Percentiles rank a stretch among this genome's conserved stretches.
Conservation (phyloP, 2,113 vertebrate genomes). For the Sitta europaea region DNA sequence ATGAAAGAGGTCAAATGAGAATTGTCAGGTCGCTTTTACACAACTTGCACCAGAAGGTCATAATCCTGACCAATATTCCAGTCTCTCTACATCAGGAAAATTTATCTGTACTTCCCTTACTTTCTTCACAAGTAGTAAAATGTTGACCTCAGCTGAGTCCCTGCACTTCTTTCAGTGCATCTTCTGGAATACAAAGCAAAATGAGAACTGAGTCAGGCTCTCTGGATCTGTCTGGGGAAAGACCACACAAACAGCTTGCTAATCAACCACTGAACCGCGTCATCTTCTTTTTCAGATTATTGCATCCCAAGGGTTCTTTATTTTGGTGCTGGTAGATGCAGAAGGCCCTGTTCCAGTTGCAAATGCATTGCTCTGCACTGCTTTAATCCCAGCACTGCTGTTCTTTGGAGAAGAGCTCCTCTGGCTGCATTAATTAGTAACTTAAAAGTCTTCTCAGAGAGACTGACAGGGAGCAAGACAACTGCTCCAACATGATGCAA, state of each 20-base stretch:
- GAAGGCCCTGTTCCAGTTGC: not conserved
- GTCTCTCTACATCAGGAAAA: not conserved
- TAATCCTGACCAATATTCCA: not conserved
- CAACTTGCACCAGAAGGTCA: not conserved
- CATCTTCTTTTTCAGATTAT: not conserved
- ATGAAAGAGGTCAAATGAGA: not conserved
- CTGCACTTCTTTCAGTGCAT: not conserved
- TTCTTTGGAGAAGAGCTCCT: not conserved
- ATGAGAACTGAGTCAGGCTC: not conserved
- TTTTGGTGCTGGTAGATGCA: not conserved
- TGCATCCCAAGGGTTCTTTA: not conserved
- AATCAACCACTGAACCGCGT: not conserved
- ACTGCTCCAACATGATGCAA: fast-evolving
- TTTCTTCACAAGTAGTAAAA: not conserved
- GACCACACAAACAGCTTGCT: not conserved
- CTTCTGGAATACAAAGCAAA: not conserved
- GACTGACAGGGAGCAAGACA: not conserved
- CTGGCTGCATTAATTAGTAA: not conserved
- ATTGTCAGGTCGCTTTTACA: not conserved
- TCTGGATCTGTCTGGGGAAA: not conserved
- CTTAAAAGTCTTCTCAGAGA: not conserved
- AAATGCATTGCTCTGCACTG: not conserved
- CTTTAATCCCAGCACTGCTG: not conserved
- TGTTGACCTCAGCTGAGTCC: not conserved
- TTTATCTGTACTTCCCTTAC: not conserved